Evolutionary conservation across 1,140 invertebrate species (phyloP).

Genomic region (Calosoma granatense): DNA sequence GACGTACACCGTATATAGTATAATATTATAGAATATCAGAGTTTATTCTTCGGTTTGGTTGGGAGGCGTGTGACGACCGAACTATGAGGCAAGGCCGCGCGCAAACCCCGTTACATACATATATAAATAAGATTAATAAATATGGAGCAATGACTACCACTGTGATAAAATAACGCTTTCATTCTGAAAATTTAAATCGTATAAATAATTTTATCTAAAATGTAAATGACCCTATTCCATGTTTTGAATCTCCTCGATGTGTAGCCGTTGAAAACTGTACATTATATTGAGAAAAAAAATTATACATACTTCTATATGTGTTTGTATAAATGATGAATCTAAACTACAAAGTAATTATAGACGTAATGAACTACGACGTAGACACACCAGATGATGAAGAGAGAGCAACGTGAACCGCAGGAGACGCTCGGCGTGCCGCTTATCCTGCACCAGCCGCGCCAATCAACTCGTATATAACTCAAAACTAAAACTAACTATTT

Average conservation of each 20-base stretch:
- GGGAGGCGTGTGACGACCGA: too few species aligned
- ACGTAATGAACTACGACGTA: background rate
- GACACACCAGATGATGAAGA: background rate
- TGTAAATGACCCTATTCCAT: slow-evolving; percentile 23
- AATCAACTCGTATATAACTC: background rate
- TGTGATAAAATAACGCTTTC: slow-evolving; percentile 37
- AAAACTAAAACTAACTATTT: too few species aligned
- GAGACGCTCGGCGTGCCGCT: background rate
- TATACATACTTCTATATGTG: slow-evolving; percentile 9
- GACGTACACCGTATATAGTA: too few species aligned
- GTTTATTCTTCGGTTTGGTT: too few species aligned
- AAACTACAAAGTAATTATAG: slow-evolving; percentile 7
- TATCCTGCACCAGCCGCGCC: too few species aligned
- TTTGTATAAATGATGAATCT: slow-evolving; percentile 12
- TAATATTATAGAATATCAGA: too few species aligned
- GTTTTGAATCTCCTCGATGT: slow-evolving; percentile 26
- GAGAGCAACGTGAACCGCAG: background rate
- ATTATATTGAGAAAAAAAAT: slow-evolving; percentile 11
- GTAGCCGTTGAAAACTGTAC: slow-evolving; percentile 16
- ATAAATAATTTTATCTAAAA: slow-evolving; percentile 28
- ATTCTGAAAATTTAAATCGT: slow-evolving; percentile 31
- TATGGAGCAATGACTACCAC: slow-evolving; percentile 38
- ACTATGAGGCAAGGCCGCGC: background rate
- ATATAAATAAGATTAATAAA: slow-evolving; percentile 23
- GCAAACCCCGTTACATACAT: background rate